Evolutionary conservation across 1,140 invertebrate species (phyloP), one percentile per base, ranked within the genome.

Genomic region (Tribolium madens): DNA sequence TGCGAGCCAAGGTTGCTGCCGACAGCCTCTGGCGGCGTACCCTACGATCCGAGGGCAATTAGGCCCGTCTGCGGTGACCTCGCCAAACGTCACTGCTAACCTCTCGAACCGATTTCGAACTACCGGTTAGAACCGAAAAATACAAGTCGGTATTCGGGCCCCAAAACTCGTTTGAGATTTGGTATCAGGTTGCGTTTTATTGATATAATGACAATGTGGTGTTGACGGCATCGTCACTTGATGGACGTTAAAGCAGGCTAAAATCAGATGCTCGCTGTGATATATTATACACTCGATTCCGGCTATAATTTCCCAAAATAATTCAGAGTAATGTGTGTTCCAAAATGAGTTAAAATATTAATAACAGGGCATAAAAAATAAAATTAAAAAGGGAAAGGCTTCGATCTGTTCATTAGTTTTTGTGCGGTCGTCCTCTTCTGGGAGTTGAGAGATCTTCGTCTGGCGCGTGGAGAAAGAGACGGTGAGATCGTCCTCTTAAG

Each of bases 361-460:
- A 83, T 83, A 83, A 80, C 77, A 69, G 80, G 74, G 76, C 79
- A 80, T 80, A 81, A 81, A 82, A 80, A 81, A 81, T 75, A 81
- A 81, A 79, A 80, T 79, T 77, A 79, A 80, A n/a, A 80, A 79
- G 77, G 73, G 78, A 80, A 81, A 79, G 78, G 76, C 76, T 80
- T 81, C 81, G 80, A 83, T 83, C 78, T 80, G 80, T 83, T 81
- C 80, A 83, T 83, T 83, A 83, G 81, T 83, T 83, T 81, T 83
- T 80, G 77, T 80, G 73, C 73, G 73, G 76, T 46, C 71, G 73
- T 81, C 80, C 75, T 78, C 72, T 33, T 76, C 75, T 76, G 53
- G 57, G 74, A 15, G 50, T n/a, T 6, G 15, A 52, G 72, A 47
- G 53, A 31, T 79, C 71, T 76, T 71, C 18, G 21, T 79, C 68